Percentiles rank a stretch among this genome's conserved stretches.
These are phyloP conservation scores for Diarsia dahlii DNA, from an alignment of 2,888 invertebrate species.

Conservation along the genomic window DNA sequence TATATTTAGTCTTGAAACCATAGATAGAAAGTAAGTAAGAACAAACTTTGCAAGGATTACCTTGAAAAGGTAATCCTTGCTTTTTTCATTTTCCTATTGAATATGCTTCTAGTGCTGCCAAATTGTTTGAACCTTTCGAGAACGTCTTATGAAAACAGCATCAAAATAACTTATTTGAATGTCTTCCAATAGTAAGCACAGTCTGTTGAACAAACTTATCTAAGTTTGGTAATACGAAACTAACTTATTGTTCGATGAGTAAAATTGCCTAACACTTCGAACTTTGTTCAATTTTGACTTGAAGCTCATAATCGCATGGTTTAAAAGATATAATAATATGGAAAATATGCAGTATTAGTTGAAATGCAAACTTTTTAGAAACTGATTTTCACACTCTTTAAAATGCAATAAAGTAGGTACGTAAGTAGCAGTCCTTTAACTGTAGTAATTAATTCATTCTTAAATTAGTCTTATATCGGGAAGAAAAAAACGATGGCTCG, in stretches of 20 bases:
- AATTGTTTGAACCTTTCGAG: neutral
- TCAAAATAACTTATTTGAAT: constrained; percentile 20
- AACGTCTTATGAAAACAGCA: neutral
- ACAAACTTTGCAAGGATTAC: neutral
- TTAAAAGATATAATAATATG: neutral
- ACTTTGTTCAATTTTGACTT: constrained; percentile 10
- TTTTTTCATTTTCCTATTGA: constrained; percentile 5
- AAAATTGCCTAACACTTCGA: constrained; percentile 30
- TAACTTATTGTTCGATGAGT: constrained; percentile 56
- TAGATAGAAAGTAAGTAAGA: neutral
- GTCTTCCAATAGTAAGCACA: constrained; percentile 24
- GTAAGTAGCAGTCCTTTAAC: neutral
- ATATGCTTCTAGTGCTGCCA: neutral
- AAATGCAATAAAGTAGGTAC: neutral
- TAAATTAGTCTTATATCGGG: too few species aligned
- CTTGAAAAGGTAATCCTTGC: too few species aligned
- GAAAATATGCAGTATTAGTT: neutral
- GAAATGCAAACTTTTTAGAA: neutral
- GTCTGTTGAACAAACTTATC: constrained; percentile 56
- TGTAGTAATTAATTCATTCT: too few species aligned
- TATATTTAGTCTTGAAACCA: neutral
- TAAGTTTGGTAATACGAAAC: constrained; percentile 50
- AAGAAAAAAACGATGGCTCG: neutral
- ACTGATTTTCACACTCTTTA: neutral
- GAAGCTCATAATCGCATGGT: neutral